Percentiles rank a stretch among this genome's conserved stretches.
phyloP scores from a whole-genome alignment of 2,888 invertebrate species.

The Tipula lateralis region DNA sequence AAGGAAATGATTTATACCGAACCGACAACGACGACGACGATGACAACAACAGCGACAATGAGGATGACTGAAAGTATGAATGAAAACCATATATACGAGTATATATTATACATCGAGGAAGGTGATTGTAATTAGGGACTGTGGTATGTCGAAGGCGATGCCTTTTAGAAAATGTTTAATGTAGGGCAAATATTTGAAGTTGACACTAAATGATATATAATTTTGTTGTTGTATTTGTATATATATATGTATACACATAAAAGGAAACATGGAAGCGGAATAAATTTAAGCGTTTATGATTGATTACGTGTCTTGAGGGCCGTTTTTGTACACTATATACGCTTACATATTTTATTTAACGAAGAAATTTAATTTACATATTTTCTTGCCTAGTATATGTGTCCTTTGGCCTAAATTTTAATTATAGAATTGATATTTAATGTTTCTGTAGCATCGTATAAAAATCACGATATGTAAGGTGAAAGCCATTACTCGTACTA shows the following conservation, averaged over 20 bases:
- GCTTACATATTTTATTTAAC: not conserved
- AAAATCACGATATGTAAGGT: no score
- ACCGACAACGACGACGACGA: not conserved
- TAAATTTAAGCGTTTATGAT: conserved; percentile 9
- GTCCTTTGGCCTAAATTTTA: not conserved
- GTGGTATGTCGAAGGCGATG: not conserved
- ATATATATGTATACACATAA: not conserved
- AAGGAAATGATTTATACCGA: not conserved
- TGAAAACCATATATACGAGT: not conserved
- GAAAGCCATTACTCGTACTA: no score
- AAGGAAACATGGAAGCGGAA: not conserved
- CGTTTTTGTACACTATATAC: not conserved
- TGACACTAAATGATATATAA: not conserved
- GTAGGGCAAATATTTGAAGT: conserved; percentile 15
- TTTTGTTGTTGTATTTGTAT: not conserved
- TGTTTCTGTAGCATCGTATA: no score
- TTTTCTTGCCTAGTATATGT: not conserved
- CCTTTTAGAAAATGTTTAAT: not conserved
- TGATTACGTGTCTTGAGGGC: not conserved
- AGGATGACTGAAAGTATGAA: not conserved
- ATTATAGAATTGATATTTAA: no score
- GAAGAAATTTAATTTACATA: not conserved
- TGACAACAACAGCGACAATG: not conserved
- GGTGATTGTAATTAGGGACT: conserved; percentile 11
- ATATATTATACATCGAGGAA: not conserved